A percentile compares a stretch with the other conserved stretches of the same genome.
phyloP scores from a whole-genome alignment of 2,888 invertebrate species.

The Athetis lepigone region DNA sequence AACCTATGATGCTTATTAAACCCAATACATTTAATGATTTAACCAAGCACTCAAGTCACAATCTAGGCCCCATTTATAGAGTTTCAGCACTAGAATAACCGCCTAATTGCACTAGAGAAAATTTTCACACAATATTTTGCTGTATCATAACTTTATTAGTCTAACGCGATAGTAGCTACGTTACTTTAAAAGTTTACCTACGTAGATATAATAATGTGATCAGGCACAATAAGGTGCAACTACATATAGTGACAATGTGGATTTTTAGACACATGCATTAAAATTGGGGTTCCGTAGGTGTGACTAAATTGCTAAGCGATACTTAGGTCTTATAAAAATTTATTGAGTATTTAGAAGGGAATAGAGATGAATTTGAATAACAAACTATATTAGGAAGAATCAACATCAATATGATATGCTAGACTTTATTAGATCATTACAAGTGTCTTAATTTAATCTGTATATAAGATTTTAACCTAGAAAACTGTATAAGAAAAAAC shows the following conservation, averaged over 20 bases:
- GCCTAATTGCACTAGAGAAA: no score
- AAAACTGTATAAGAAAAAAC: background rate
- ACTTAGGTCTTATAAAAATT: background rate
- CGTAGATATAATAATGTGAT: conserved; percentile 2
- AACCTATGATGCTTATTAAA: no score
- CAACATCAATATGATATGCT: no score
- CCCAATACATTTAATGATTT: no score
- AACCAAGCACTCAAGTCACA: no score
- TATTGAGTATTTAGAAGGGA: background rate
- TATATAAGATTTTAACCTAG: no score
- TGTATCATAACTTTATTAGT: no score
- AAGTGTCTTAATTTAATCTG: no score
- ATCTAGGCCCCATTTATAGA: no score
- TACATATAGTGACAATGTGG: conserved; percentile 50
- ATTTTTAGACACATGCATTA: conserved; percentile 61
- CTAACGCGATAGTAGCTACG: background rate
- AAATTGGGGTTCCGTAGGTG: conserved; percentile 64
- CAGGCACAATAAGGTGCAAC: conserved; percentile 57
- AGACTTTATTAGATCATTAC: background rate
- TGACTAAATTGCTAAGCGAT: background rate
- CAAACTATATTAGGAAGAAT: no score
- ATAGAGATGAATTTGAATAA: background rate
- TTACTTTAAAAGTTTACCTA: conserved; percentile 14
- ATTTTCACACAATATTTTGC: background rate
- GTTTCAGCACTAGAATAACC: no score